Evolutionary conservation across 2,888 invertebrate species (phyloP), one percentile per base, ranked within the genome.

Genomic region (Smittia aterrima): DNA sequence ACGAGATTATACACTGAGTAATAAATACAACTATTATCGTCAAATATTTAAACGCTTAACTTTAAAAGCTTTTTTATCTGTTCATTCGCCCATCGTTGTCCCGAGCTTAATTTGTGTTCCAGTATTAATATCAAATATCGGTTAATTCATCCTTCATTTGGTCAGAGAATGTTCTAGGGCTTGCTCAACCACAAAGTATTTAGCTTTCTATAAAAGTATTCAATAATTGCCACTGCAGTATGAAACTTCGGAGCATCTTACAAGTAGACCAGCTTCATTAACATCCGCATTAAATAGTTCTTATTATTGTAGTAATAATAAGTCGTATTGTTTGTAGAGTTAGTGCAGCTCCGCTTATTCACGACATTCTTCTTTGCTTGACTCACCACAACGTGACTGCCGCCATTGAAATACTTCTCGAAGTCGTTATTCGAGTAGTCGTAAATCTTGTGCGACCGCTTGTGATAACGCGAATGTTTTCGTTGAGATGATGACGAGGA

Each of bases 271-370:
- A 74, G 32, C 22, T 74, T 74, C 74, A 64, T 66, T 11, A 74
- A 25, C 40, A 74, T 9, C 41, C 74, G 18, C 74, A 64, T 74
- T 25, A 74, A 74, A 53, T 74, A 74, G 38, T 74, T 66, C 38
- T 64, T 74, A 64, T 64, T 62, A 40, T 58, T 72, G 40, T 40
- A 47, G 25, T 62, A 72, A 24, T 72, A 72, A 62, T 72, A 58
- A 25, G 58, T 38, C 11, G 58, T 6, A 62, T 58, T 11, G 47
- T 58, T 24, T 13, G 53, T 71, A n/a, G n/a, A n/a, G 22, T 58
- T 22, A 24, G 4, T 58, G 9, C 9, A 9, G 16, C 38, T 68
- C 11, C 38, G 40, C 27, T 70, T 70, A 24, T 22, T 16, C 4
- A 32, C 16, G 41, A 22, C 18, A 6, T 18, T 58, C 22, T 71